Percentiles rank a stretch among this genome's conserved stretches.
Evolutionary conservation across 2,888 invertebrate species (phyloP).

Genomic region (Ariolimax columbianus): DNA sequence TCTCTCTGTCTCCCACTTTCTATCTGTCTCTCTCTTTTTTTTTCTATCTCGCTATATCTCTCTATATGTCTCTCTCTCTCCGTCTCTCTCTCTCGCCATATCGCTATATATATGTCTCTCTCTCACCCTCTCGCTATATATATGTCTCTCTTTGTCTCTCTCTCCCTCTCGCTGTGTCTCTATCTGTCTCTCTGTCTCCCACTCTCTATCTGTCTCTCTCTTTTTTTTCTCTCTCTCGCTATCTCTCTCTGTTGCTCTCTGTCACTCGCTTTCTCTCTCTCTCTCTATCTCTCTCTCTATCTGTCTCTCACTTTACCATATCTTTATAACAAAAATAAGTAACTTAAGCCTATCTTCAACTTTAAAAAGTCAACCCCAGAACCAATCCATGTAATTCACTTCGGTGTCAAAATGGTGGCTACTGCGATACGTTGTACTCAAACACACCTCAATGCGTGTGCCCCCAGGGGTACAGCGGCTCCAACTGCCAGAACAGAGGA

Average conservation of each 20-base stretch:
- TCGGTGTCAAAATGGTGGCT: constrained; percentile 13
- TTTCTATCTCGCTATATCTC: too few species aligned
- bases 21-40: too few species aligned
- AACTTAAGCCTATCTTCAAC: background rate
- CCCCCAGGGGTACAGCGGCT: background rate
- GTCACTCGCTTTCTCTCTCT: constrained; percentile 27
- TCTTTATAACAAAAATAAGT: background rate
- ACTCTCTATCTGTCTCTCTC: too few species aligned
- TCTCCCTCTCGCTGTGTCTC: too few species aligned
- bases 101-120: too few species aligned
- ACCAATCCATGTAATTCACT: background rate
- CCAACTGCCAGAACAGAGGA: background rate
- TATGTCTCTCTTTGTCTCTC: too few species aligned
- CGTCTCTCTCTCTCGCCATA: background rate
- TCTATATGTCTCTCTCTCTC: background rate
- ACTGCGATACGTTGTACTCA: constrained; percentile 9
- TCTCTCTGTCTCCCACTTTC: background rate
- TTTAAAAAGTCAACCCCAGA: background rate
- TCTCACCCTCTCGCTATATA: too few species aligned
- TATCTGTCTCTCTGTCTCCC: too few species aligned
- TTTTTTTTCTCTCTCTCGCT: too few species aligned
- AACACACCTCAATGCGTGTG: background rate
- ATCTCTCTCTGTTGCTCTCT: background rate
- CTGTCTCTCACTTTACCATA: background rate
- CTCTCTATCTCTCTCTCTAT: constrained; percentile 22